Evolutionary conservation across 2,888 invertebrate species (phyloP).

Genomic region (Helleia helle): DNA sequence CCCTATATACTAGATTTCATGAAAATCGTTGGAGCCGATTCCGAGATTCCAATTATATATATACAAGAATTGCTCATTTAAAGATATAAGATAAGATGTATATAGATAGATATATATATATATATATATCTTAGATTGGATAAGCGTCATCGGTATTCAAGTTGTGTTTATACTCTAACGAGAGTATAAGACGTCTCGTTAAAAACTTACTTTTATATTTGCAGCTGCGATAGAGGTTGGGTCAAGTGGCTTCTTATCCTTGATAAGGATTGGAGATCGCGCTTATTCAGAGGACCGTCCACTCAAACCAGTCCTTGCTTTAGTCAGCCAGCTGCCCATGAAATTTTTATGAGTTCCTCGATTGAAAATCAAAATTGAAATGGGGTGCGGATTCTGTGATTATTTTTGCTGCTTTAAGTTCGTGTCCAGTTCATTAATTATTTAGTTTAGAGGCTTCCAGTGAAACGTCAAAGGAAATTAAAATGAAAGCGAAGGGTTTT

Average conservation of each 20-base stretch:
- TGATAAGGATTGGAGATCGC: conserved; percentile 52
- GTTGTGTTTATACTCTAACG: too few relatives aligned
- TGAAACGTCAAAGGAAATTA: conserved; percentile 5
- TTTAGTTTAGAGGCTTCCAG: conserved; percentile 8
- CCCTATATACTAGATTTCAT: too few relatives aligned
- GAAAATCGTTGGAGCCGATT: too few relatives aligned
- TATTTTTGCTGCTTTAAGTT: neutral
- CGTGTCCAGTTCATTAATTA: conserved; percentile 7
- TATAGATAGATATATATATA: too few relatives aligned
- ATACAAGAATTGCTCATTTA: too few relatives aligned
- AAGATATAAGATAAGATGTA: too few relatives aligned
- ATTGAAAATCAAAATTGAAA: conserved; percentile 7
- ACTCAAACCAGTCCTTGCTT: conserved; percentile 36
- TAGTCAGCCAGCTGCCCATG: conserved; percentile 31
- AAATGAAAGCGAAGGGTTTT: conserved; percentile 7
- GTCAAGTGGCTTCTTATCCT: conserved; percentile 52
- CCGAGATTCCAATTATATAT: too few relatives aligned
- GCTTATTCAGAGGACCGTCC: conserved; percentile 39
- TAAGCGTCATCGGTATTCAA: too few relatives aligned
- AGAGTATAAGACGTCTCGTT: conserved; percentile 10
- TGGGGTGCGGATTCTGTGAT: too few relatives aligned
- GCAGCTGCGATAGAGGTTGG: conserved; percentile 26
- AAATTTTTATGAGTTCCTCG: conserved; percentile 10
- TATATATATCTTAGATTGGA: too few relatives aligned
- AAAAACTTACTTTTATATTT: conserved; percentile 17